Base-by-base conservation (phyloP, 1,140 invertebrate genomes). In the Macrosteles quadrilineatus region DNA sequence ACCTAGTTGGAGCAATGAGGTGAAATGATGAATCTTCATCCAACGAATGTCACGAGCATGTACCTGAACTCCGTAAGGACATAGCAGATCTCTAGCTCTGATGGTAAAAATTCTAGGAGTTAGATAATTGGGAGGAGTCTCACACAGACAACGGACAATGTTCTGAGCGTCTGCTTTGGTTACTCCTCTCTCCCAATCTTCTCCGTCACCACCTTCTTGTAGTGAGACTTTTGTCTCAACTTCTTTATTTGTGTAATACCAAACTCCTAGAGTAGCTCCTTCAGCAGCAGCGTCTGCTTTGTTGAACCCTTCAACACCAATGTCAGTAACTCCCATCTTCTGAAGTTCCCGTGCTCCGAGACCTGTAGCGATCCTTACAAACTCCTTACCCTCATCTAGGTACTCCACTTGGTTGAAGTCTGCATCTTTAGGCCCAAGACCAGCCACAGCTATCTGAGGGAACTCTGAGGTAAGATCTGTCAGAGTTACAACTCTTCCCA, bases 101-200 rank as follows among this genome's bases (percentile, higher is more conserved):
- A 47, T 82, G 14, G 90, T 87, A 80, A 97, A 97, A 62, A 87
- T 87, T 0, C 88, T 90, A 0, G 95, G 95, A 1, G 94, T 96
- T 83, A 97, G 87, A 68, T 88, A 78, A 81, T 97, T 98, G 0
- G 92, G 87, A 0, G 95, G 94, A 17, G 89, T 88, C 78, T 97
- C 94, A 76, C 88, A 88, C 1, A 97, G 78, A 71, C 81, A 83
- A 21, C 94, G 80, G 0, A 93, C 92, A 76, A 94, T 83, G 79
- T 97, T 96, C 81, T 97, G 95, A 0, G 91, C 89, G 64, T 91
- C 85, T 0, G 91, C 92, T 78, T 93, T 88, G 1, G 88, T 83
- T 25, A 82, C 72, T 0, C 95, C 95, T 75, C 84, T 76, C n/a
- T 83, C 81, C 93, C 93, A 97, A 69, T 86, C 83, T 21, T 84